Base-by-base conservation (phyloP, 37 sponge, comb jelly and placozoan genomes). In the Cladorhizidae sp. region DNA sequence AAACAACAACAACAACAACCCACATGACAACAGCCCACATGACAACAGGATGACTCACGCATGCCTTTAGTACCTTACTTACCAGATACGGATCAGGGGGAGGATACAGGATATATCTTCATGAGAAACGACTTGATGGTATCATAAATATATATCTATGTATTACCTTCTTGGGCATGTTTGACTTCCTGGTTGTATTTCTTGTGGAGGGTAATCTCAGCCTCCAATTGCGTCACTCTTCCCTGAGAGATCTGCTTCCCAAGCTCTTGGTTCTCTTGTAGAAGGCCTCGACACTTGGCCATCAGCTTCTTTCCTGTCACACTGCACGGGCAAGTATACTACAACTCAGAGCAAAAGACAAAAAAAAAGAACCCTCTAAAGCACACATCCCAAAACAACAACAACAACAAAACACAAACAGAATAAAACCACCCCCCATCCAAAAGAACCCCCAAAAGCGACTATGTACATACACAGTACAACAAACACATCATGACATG, bases 231-330 rank as follows among this genome's bases (percentile, higher is more conserved):
- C 14, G 93, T 95, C 2, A 97, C 86, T 72, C 93, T 79, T 0
- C 96, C 91, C 93, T 97, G 95, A 18, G 98, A 97, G 63, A 97
- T 82, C 89, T 97, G 98, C 65, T 92, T 92, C 0, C 98, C 98
- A 26, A 97, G 77, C 52, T 97, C 95, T 62, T 94, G 88, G 75
- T 97, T 97, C 76, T 97, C 98, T 33, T 92, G 90, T 18, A 97
- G 75, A 51, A 97, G 63, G 26, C 67, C 75, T 20, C 95, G 81
- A 82, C 98, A 97, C 72, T 94, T 97, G 39, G 91, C 83, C 91
- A 97, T 92, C 72, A 97, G 67, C 70, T 94, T 94, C 89, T 94
- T 91, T 1, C 96, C 96, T 39, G 96, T 89, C 22, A 89, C 96
- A 89, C 96, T 95, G 67, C 67, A 65, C 39, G 69, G 62, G 12